phyloP scores from a whole-genome alignment of 37 sponge, comb jelly and placozoan species.

The Agelas oroides region DNA sequence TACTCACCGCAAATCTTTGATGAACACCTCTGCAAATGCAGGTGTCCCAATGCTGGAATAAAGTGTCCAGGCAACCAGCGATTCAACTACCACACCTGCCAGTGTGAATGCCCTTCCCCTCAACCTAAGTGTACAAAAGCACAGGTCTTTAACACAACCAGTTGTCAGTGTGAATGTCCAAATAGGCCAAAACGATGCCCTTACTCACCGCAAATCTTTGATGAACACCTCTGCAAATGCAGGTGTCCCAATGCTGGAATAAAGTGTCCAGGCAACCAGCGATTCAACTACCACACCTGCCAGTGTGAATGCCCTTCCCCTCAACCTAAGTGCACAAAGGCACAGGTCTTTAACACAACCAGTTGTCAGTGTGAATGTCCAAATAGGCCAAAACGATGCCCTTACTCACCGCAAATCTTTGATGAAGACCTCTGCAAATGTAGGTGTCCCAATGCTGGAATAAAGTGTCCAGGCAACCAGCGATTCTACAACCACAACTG shows the following conservation, averaged over 20 bases:
- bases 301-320: too few species aligned
- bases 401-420: neutral
- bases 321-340: too few species aligned
- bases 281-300: neutral
- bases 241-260: neutral
- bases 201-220: neutral
- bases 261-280: neutral
- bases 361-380: constrained; percentile 45
- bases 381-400: neutral
- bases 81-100: constrained; percentile 4
- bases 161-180: constrained; percentile 27
- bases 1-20: neutral
- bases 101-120: constrained; percentile 21
- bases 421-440: constrained; percentile 41
- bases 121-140: neutral
- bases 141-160: constrained; percentile 4
- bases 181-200: constrained; percentile 1
- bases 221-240: constrained; percentile 1
- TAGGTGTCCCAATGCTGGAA: constrained; percentile 13
- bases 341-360: neutral
- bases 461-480: constrained; percentile 9
- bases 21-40: neutral
- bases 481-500: constrained; percentile 22
- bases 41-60: neutral
- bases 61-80: neutral